Evolutionary conservation across 35 echinoderm and acorn worm species (phyloP).

Genomic region (Stichopus chloronotus): DNA sequence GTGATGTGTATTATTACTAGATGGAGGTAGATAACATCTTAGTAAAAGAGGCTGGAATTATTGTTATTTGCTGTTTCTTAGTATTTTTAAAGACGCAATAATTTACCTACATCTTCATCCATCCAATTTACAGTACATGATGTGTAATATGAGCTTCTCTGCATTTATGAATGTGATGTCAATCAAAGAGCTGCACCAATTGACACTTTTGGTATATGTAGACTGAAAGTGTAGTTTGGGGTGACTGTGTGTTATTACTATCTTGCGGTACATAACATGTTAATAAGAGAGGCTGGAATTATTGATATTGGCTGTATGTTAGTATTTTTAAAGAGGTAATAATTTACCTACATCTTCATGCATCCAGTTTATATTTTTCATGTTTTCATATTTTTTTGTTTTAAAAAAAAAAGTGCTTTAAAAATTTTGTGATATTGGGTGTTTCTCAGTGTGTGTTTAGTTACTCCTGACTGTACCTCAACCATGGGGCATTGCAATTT

Average conservation of each 20-base stretch:
- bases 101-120: too few relatives aligned
- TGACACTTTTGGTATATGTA: too few relatives aligned
- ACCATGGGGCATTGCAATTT: slow-evolving; percentile 11
- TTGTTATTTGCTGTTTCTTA: too few relatives aligned
- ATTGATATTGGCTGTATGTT: slow-evolving; percentile 5
- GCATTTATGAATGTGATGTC: too few relatives aligned
- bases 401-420: background rate
- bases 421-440: background rate
- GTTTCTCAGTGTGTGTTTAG: background rate
- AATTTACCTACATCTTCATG: background rate
- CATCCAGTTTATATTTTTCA: slow-evolving; percentile 8
- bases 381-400: background rate
- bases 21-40: background rate
- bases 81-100: too few relatives aligned
- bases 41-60: too few relatives aligned
- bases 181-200: too few relatives aligned
- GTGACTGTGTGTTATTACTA: too few relatives aligned
- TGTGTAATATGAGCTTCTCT: too few relatives aligned
- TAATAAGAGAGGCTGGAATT: background rate
- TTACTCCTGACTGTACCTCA: background rate
- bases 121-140: too few relatives aligned
- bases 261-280: too few relatives aligned
- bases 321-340: background rate
- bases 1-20: background rate
- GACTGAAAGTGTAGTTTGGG: too few relatives aligned